Evolutionary conservation across 2,113 vertebrate genomes (phyloP), one percentile per base, ranked within the genome.

Genomic region (Tylochromis polylepis): DNA sequence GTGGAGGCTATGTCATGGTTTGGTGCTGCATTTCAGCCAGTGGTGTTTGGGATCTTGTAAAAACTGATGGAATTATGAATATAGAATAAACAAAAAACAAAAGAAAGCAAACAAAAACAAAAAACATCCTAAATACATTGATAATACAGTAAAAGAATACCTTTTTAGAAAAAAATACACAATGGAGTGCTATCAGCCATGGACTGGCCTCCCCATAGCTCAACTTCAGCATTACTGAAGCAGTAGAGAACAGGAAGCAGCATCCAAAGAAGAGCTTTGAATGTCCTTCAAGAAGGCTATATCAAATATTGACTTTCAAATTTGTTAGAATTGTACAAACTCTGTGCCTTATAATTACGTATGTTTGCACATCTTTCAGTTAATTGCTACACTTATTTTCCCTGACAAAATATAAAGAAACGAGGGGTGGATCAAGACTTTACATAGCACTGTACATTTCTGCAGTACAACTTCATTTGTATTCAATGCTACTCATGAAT

Each of bases 391-490:
- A 75, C 43, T 18, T 7, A 1, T 1, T 46, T 18, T 75, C 18
- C 9, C 67, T 29, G 5, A 29, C 24, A 75, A 75, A 8, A 29
- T 18, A 49, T 75, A 75, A 75, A 49, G 41, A 75, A 29, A 49
- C 24, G 46, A 49, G 16, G 67, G 9, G 15, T 29, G 41, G 41
- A 46, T 75, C 67, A 49, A 49, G 46, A 29, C 24, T 49, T 49
- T 75, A 2, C 22, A 11, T 18, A 18, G 24, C 41, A 49, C 14
- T 29, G 41, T 16, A 51, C 58, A 58, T 53, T 79, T 38, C 65
- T 55, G 49, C 46, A 53, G 5, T 5, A n/a, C 31, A 72, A 60
- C 41, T 75, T 87, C 8, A 65, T 93, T 91, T 87, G 62, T 86
- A 90, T 87, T 89, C 60, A 1, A 75, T 36, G 59, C 20, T 34